Percentiles rank a stretch among this genome's conserved stretches.
These are phyloP conservation scores for Sciurus niger DNA, from an alignment of 2,113 vertebrate species.

Conservation along the genomic window DNA sequence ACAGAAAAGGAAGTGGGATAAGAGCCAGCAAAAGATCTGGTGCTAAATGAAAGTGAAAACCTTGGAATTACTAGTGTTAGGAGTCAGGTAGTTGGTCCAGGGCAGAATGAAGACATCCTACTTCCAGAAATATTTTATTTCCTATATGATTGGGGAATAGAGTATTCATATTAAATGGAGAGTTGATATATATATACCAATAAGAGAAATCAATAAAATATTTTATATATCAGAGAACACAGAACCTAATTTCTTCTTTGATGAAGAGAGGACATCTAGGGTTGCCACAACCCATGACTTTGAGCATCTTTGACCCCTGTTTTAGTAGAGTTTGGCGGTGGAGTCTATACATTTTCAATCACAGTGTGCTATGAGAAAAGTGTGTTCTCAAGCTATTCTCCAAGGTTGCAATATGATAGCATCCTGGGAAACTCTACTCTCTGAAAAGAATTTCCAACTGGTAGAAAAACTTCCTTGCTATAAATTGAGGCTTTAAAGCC, in stretches of 20 bases:
- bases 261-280: not conserved
- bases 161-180: not conserved
- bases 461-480: not conserved
- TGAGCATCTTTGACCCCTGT: not conserved
- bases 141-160: not conserved
- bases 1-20: not conserved
- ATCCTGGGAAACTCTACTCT: not conserved
- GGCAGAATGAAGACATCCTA: not conserved
- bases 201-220: conserved; percentile 1
- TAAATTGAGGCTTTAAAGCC: not conserved
- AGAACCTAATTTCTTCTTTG: conserved; percentile 25
- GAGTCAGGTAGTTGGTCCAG: not conserved
- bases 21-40: not conserved
- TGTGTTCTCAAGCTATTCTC: not conserved
- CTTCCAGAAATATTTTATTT: conserved; percentile 33
- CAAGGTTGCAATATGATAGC: not conserved
- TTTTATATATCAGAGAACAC: not conserved
- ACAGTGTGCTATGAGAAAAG: not conserved
- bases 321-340: not conserved
- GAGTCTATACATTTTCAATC: not conserved
- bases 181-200: not conserved
- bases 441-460: not conserved
- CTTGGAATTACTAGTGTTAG: not conserved
- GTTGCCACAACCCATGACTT: not conserved
- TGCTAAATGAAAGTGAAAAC: not conserved